Base-by-base conservation (phyloP, 2,797 vertebrate genomes). In the Oophaga sylvatica region DNA sequence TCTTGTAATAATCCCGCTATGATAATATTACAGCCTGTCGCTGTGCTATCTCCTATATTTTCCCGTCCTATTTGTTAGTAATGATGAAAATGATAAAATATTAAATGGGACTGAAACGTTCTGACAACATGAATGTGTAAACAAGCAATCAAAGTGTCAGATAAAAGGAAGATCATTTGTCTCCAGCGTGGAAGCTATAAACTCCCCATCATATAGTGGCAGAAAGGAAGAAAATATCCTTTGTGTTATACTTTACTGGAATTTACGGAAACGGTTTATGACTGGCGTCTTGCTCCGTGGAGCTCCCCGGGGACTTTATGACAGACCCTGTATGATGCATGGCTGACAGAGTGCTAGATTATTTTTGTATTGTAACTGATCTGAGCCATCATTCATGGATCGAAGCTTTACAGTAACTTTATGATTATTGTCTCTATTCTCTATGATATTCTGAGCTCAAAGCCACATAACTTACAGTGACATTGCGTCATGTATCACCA, bases 331-430 rank as follows among this genome's bases (percentile, higher is more conserved):
- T 22, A 77, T 48, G 83, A 85, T 78, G 62, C 73, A 78, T 85
- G 41, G 41, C n/a, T 77, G 83, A 85, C 83, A 77, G n/a, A 35
- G 19, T 65, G 60, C 26, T 48, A 78, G 48, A 85, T 77, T 67
- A 67, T 85, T 85, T 84, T 62, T 62, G 31, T 29, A 48, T 41
- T 53, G 53, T 29, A 35, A 77, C 60, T 65, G 73, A 70, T 71
- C n/a, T 26, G 11, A 77, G 45, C 11, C 10, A 65, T 78, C 57
- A 84, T 16, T 85, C 75, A 77, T 48, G 29, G n/a, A 5, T 6
- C 65, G 73, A 56, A 16, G n/a, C 59, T 63, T 53, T 48, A 63
- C n/a, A 65, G 83, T 75, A 35, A 53, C 65, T 11, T 56, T 67
- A 31, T 31, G 13, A 77, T 78, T 77, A 77, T 78, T 67, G 26